Evolutionary conservation across 2,797 vertebrate genomes (phyloP).

Genomic region (Synanceia verrucosa): DNA sequence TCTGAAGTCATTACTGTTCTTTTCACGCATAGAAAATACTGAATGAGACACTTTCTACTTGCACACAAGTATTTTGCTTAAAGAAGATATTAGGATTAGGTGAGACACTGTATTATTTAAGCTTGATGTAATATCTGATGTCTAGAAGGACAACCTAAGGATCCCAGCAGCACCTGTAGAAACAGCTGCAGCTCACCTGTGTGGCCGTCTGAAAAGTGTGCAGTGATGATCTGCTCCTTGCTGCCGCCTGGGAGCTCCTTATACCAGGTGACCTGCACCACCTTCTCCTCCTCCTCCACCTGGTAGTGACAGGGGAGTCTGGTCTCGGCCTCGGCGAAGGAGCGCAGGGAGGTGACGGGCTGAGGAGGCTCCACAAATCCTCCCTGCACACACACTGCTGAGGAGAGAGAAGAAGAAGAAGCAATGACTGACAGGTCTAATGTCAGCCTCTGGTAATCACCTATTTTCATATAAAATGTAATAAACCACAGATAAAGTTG

Average conservation of each 20-base stretch:
- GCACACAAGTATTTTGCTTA: too few species aligned
- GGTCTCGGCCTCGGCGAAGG: conserved; percentile 67
- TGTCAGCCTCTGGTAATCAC: neutral
- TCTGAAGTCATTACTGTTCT: neutral
- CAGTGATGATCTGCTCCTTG: conserved; percentile 81
- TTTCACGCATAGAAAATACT: neutral
- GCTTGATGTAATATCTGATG: neutral
- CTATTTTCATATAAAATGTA: neutral
- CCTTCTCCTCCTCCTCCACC: conserved; percentile 21
- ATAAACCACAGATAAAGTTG: neutral
- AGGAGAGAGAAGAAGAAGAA: neutral
- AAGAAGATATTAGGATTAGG: neutral
- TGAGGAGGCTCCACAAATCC: conserved; percentile 73
- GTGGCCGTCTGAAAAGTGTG: conserved; percentile 63
- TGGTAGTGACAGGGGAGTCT: conserved; percentile 87
- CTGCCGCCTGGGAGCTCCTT: conserved; percentile 72
- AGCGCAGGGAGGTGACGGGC: conserved; percentile 30
- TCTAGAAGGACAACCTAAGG: neutral
- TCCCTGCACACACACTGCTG: conserved; percentile 45
- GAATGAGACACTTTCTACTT: neutral
- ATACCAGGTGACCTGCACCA: conserved; percentile 83
- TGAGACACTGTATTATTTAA: neutral
- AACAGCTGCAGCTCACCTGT: conserved; percentile 45
- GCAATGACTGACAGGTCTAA: too few species aligned
- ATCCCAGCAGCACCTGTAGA: neutral